Evolutionary conservation across 1,140 invertebrate genomes (phyloP).

Genomic region (Drosophila rhopaloa): DNA sequence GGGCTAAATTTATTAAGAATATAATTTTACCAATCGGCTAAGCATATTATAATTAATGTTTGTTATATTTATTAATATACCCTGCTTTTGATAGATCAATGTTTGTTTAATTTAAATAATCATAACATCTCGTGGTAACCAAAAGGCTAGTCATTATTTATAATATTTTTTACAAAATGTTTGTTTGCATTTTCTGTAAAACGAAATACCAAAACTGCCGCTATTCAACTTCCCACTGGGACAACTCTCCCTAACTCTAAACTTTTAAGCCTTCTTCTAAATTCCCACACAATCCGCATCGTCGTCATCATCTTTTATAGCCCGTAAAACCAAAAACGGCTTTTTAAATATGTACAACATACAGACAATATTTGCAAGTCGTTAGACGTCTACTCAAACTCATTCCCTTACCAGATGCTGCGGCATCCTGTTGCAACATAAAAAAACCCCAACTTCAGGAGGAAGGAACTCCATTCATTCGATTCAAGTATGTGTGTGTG

Average conservation of each 20-base stretch:
- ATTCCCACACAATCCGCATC: slow-evolving; percentile 26
- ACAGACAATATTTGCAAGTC: slow-evolving; percentile 74
- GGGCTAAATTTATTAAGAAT: too few species aligned
- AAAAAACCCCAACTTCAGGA: slow-evolving; percentile 18
- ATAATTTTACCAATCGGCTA: too few species aligned
- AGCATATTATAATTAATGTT: too few species aligned
- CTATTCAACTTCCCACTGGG: slow-evolving; percentile 12
- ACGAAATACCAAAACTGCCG: neutral
- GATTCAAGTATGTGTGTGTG: slow-evolving; percentile 45
- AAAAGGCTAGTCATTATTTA: too few species aligned
- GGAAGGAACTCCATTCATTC: slow-evolving; percentile 50
- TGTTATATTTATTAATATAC: too few species aligned
- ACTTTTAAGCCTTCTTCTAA: slow-evolving; percentile 10
- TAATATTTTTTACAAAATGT: neutral
- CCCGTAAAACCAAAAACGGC: slow-evolving; percentile 47
- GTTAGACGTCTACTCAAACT: slow-evolving; percentile 46
- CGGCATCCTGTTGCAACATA: slow-evolving; percentile 43
- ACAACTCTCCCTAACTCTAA: neutral
- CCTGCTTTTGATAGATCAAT: too few species aligned
- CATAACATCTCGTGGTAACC: too few species aligned
- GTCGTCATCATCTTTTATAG: slow-evolving; percentile 15
- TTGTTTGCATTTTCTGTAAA: neutral
- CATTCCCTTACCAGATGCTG: slow-evolving; percentile 17
- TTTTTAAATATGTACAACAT: slow-evolving; percentile 59
- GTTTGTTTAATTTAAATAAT: too few species aligned